phyloP scores from a whole-genome alignment of 2,797 vertebrate species.

The Pipistrellus pipistrellus region DNA sequence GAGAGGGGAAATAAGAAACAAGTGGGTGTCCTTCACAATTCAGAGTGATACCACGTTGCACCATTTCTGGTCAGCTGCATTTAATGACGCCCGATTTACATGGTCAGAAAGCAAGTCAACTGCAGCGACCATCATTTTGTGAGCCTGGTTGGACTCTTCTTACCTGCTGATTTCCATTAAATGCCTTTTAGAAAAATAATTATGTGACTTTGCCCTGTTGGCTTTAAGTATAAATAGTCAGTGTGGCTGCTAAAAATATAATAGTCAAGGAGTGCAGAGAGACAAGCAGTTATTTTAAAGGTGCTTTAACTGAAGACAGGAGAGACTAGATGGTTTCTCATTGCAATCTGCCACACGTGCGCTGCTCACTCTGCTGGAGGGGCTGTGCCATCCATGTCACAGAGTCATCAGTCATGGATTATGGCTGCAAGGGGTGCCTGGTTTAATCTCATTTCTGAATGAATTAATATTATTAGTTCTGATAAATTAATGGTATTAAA shows the following conservation, averaged over 20 bases:
- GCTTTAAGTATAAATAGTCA: constrained; percentile 70
- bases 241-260: constrained; percentile 74
- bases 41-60: not conserved
- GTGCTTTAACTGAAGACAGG: constrained; percentile 76
- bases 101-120: constrained; percentile 45
- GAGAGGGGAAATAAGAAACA: not conserved
- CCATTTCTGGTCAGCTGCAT: not conserved
- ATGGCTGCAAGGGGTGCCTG: constrained; percentile 85
- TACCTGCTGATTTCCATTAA: constrained; percentile 82
- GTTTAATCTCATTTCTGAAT: constrained; percentile 89
- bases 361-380: constrained; percentile 80
- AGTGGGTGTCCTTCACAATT: not conserved
- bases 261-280: not conserved
- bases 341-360: constrained; percentile 67
- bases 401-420: constrained; percentile 87
- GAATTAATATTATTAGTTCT: constrained; percentile 90
- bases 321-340: constrained; percentile 33
- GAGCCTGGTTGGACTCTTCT: constrained; percentile 41
- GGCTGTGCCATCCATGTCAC: constrained; percentile 62
- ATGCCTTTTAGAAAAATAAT: constrained; percentile 75
- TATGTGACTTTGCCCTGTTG: constrained; percentile 61
- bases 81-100: constrained; percentile 37
- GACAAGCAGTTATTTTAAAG: constrained; percentile 51
- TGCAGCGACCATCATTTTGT: constrained; percentile 47
- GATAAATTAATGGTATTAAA: constrained; percentile 90